Evolutionary conservation across 2,888 invertebrate species (phyloP), one percentile per base, ranked within the genome.

Genomic region (Napeogenes sylphis): DNA sequence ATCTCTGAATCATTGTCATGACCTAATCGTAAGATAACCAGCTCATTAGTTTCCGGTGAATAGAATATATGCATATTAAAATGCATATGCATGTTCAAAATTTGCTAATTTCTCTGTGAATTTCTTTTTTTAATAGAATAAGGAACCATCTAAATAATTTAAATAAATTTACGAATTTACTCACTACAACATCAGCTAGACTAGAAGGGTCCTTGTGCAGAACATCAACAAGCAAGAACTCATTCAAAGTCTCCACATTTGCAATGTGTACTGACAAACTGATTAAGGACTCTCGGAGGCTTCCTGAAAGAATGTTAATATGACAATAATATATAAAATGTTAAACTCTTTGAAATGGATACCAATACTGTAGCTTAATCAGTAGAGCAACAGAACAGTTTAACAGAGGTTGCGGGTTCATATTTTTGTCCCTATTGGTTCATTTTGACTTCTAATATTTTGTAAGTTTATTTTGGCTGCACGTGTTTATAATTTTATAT

Each of bases 211-310:
- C 84, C 81, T 95, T 96, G 77, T 97, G 96, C 67, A 97, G 87
- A 71, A 95, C 93, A 83, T 97, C 98, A 78, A 97, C 96, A 66
- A 97, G 92, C 8, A 97, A 91, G 69, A 97, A 92, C 79, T 97
- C 95, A 74, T 94, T 94, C 61, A 97, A 92, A 14, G 92, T 93
- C 58, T 91, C 92, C 45, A 95, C 91, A 65, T 90, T 91, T 8
- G 95, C 94, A 62, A 94, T 92, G 62, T 93, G 91, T 47, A 96
- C 93, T 56, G 92, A 92, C 1, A 97, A 80, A 62, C 87, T 87
- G 57, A 88, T 88, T 0, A 96, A 86, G 0, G 94, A 94, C 61
- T 93, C 92, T 33, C 96, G 80, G 6, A 90, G 80, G 30, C 77
- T 79, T 57, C 90, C 90, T 90, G 77, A 3, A 79, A 76, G 35